Evolutionary conservation across 2,888 invertebrate genomes (phyloP).

Genomic region (Aphrophora alni): DNA sequence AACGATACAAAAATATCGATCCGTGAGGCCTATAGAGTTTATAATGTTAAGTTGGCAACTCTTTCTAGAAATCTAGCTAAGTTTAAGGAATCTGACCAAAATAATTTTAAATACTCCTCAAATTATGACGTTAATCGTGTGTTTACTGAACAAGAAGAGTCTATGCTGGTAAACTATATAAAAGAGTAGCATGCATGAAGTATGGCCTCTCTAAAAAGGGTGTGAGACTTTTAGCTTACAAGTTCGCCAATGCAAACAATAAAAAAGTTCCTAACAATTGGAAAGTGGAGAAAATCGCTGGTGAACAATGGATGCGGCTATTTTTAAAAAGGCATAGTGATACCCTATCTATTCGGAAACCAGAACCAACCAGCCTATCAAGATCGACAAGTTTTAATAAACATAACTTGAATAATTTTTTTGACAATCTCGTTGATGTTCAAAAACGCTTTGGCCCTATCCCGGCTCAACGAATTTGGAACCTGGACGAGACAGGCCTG

Average conservation of each 20-base stretch:
- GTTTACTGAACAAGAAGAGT: not conserved
- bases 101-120: not conserved
- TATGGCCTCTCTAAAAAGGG: too few relatives aligned
- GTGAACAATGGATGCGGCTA: too few relatives aligned
- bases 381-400: too few relatives aligned
- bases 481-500: constrained; percentile 48
- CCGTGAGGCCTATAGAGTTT: not conserved
- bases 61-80: not conserved
- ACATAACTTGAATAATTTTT: too few relatives aligned
- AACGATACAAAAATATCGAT: not conserved
- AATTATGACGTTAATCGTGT: not conserved
- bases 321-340: too few relatives aligned
- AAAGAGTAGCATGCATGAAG: not conserved
- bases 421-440: too few relatives aligned
- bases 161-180: not conserved
- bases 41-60: not conserved
- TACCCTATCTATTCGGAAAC: too few relatives aligned
- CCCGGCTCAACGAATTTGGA: constrained; percentile 38
- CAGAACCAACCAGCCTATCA: too few relatives aligned
- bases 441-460: too few relatives aligned
- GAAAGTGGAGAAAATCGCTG: not conserved
- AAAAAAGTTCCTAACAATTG: too few relatives aligned
- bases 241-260: too few relatives aligned
- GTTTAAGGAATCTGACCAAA: not conserved
- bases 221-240: too few relatives aligned